phyloP scores from a whole-genome alignment of 2,888 invertebrate genomes.

The Neuroscelio doddi region DNA sequence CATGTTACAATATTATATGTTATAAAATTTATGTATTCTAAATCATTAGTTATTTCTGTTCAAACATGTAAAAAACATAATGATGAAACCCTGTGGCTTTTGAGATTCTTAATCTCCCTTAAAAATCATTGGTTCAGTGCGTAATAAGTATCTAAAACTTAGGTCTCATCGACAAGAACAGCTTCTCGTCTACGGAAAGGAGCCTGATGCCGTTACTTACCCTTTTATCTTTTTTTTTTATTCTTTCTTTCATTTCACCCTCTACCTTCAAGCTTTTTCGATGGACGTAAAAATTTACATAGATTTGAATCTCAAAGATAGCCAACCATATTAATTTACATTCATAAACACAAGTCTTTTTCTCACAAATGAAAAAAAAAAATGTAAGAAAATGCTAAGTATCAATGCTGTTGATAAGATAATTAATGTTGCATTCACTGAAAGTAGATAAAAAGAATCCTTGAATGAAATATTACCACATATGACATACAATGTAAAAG shows the following conservation, averaged over 20 bases:
- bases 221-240: neutral
- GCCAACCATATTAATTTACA: conserved; percentile 9
- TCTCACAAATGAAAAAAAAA: neutral
- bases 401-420: neutral
- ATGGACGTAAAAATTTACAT: conserved; percentile 44
- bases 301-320: conserved; percentile 55
- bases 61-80: too few species aligned
- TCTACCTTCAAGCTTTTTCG: neutral
- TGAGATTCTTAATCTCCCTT: too few species aligned
- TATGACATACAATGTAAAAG: too few species aligned
- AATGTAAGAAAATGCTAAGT: neutral
- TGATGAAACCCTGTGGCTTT: too few species aligned
- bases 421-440: too few species aligned
- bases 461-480: too few species aligned
- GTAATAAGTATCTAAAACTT: neutral
- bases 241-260: neutral
- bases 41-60: too few species aligned
- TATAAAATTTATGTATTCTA: too few species aligned
- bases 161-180: neutral
- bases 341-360: conserved; percentile 14
- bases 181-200: too few species aligned
- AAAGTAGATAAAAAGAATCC: too few species aligned
- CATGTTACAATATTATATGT: too few species aligned
- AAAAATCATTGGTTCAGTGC: neutral
- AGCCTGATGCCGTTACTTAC: too few species aligned